Evolutionary conservation across 1,140 invertebrate species (phyloP), one percentile per base, ranked within the genome.

Genomic region (Nautilus pompilius): DNA sequence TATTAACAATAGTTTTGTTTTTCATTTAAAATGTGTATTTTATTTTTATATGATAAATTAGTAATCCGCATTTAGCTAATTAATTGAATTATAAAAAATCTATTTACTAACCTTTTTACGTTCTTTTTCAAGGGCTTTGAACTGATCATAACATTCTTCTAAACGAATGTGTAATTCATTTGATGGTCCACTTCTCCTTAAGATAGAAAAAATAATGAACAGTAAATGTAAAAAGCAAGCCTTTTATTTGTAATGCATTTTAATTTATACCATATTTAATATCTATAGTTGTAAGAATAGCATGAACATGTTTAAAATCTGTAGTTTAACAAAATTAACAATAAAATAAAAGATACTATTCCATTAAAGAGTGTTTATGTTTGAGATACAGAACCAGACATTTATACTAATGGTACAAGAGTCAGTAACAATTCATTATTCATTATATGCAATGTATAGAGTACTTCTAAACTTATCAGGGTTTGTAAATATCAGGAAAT

Each of bases 141-240:
- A 93, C 72, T 93, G 91, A 58, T 91, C 90, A 73, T 90, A 91
- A 67, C 90, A 92, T 58, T 91, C 88, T 74, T 93, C 91, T 5
- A 93, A 80, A 22, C 88, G 85, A n/a, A 86, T 80, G 78, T 91
- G 90, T 2, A 91, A 79, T 60, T 90, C 87, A 65, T 87, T 87
- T 0, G 89, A 88, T 15, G 88, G 86, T 28, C 87, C 89, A 79
- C 76, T 83, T 48, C 83, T 76, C 49, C 80, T 83, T 58, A 28
- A 65, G 70, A 32, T 28, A 60, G 28, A 51, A 59, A 65, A 15
- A 13, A 24, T 30, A 6, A 59, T 32, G 3, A 29, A 29, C 13
- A 5, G 4, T 4, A 45, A 29, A n/a, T 13, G 17, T 41, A 22
- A 28, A 5, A 36, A 5, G 28, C 5, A 60, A 8, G 36, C 5